Base-by-base conservation (phyloP, 2,888 invertebrate species). In the Papilio elwesi region DNA sequence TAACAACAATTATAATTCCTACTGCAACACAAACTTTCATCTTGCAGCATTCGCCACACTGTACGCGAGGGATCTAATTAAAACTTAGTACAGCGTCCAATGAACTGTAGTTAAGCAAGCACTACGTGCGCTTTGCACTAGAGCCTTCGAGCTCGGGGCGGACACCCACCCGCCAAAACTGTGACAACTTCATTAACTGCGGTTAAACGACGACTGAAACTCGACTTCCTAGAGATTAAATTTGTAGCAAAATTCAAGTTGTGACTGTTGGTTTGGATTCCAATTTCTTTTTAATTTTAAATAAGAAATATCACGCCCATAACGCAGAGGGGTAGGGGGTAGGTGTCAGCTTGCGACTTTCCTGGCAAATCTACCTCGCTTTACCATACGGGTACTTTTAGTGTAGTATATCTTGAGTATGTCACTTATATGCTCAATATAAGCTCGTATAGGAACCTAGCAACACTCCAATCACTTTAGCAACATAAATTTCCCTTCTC, bases 131-230 rank as follows among this genome's bases (percentile, higher is more conserved):
- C n/a, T 62, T 43, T 62, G 59, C 57, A 9, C 9, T 13, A 59
- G 9, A 38, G n/a, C 59, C 59, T 43, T 15, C 59, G 43, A 15
- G 59, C 12, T 62, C n/a, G n/a, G 59, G 65, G 51, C 49, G 65
- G 26, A 26, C 26, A 26, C 26, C 36, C 65, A 51, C 9, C 6
- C 53, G 53, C n/a, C 51, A 51, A 51, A 49, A 64, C 49, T 49
- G 64, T 13, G 49, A 63, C 47, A 63, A 64, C 49, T 26, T 49
- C 64, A 49, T 64, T 64, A 49, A 65, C 36, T 51, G 65, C 36
- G 51, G 51, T 36, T 65, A 51, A 65, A 36, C 65, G 36, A 26
- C 6, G 9, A 51, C 59, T 11, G n/a, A 62, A 59, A n/a, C 59
- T 62, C 36, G 7, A 4, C 59, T 43, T 9, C 10, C n/a, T 43